Conservation (phyloP, 30 jellyfish, hydroid and myxozoan genomes). For the Aurelia sp. region DNA sequence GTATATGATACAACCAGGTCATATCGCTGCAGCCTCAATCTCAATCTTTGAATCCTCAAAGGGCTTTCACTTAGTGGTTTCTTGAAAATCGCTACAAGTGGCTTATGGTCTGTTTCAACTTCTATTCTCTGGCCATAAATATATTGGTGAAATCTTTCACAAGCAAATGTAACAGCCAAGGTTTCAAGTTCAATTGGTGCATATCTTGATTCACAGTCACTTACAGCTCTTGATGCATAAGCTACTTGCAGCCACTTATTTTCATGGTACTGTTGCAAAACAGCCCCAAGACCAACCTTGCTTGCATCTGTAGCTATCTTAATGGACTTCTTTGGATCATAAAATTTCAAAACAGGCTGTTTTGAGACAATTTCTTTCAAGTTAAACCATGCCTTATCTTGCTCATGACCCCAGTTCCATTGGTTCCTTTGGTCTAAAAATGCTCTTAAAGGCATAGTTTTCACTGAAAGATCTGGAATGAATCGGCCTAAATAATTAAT, state of each 20-base stretch:
- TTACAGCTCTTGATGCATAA: not conserved
- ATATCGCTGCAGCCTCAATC: not conserved
- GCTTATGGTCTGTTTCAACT: conserved; percentile 24
- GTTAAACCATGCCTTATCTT: conserved; percentile 14
- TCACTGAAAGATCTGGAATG: not conserved
- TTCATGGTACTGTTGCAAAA: conserved; percentile 6
- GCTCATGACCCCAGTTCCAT: conserved; percentile 35
- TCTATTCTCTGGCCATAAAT: conserved; percentile 26
- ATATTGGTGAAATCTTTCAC: conserved; percentile 34
- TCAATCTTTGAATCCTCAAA: conserved; percentile 1
- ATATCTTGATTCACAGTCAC: too few species aligned
- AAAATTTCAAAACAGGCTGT: conserved; percentile 14
- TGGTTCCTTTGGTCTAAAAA: conserved; percentile 10
- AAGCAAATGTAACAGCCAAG: not conserved
- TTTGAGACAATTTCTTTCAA: conserved; percentile 6
- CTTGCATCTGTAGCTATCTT: conserved; percentile 45
- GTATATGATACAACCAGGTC: not conserved
- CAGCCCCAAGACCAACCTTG: conserved; percentile 26
- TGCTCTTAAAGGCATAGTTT: conserved; percentile 39
- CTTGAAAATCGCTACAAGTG: conserved; percentile 28
- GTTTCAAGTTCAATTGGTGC: too few species aligned
- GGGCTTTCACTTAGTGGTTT: conserved; percentile 1
- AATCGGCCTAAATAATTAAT: conserved; percentile 31
- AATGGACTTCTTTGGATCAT: too few species aligned
- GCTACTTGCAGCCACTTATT: conserved; percentile 53